Evolutionary conservation across 2,888 invertebrate species (phyloP).

Genomic region (Chironomus riparius): DNA sequence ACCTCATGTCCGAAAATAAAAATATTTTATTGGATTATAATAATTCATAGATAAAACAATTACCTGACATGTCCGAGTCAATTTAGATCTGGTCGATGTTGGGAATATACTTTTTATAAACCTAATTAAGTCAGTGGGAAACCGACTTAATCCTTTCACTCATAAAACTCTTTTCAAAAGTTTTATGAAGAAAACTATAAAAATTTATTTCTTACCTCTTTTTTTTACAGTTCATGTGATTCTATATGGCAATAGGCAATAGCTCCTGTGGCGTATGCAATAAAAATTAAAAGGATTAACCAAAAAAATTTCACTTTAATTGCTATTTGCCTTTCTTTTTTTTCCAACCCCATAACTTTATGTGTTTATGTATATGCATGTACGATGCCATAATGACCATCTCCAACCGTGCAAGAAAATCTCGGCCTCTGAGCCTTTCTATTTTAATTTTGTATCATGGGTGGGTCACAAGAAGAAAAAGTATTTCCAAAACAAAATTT

Average conservation of each 20-base stretch:
- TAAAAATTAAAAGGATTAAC: constrained; percentile 24
- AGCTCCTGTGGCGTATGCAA: constrained; percentile 2
- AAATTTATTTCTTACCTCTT: background rate
- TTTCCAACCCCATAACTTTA: background rate
- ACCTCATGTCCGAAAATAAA: background rate
- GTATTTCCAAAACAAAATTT: constrained; percentile 21
- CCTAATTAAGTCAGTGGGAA: constrained; percentile 26
- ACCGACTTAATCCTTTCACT: constrained; percentile 22
- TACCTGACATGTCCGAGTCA: background rate
- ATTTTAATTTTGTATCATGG: background rate
- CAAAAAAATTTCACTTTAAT: constrained; percentile 3
- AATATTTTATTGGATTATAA: constrained; percentile 20
- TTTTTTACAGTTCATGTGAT: background rate
- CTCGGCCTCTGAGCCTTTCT: background rate
- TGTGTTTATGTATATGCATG: background rate
- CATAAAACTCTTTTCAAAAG: background rate
- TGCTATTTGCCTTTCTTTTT: background rate
- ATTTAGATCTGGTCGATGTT: background rate
- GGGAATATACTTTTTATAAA: background rate
- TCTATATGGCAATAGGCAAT: background rate
- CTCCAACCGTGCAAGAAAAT: background rate
- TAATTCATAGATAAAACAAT: constrained; percentile 27
- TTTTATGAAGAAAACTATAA: background rate
- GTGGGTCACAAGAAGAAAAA: background rate
- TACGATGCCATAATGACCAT: background rate